Base-by-base conservation (phyloP, 2,113 vertebrate genomes). In the Fulica atra region DNA sequence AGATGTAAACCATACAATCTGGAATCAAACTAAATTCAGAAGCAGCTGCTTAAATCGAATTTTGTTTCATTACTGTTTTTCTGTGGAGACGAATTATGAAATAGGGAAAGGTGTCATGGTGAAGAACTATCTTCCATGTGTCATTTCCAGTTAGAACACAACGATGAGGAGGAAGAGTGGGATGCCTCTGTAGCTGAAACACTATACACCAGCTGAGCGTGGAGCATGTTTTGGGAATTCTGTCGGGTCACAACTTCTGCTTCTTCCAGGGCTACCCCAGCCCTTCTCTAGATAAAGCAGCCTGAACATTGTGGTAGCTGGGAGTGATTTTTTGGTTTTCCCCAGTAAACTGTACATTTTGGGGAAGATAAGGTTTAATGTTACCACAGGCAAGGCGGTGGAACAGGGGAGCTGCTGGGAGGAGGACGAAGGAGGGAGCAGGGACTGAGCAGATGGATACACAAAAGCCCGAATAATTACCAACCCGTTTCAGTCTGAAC, bases 141-240 rank as follows among this genome's bases (percentile, higher is more conserved):
- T 26, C 9, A 31, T 63, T 71, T 92, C 65, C 25, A 33, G 10
- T 5, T 48, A 46, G 57, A 88, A 64, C 18, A 38, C 9, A 53
- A 64, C 14, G 33, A 51, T 26, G 35, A 79, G 18, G 48, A 42
- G 13, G 10, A 71, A 66, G 9, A 74, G 26, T 0, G 0, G 28
- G 46, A 51, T 7, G 15, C 1, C 3, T 5, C 17, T 29, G 28
- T 40, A 74, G 54, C 7, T 8, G 6, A 17, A 85, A 18, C 46
- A 51, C 17, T 1, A 1, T 4, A 16, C 29, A 19, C 13, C 18
- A 24, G 4, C 3, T 3, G 18, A 54, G 31, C 2, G 4, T 7
- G 13, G 29, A 29, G 8, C 26, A 2, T 20, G 13, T 36, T 83
- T 40, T 38, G 29, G 20, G 18, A 26, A 42, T 14, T 25, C 64